Conservation (phyloP, 2,888 invertebrate genomes). For the Koerneria pararmatus region DNA sequence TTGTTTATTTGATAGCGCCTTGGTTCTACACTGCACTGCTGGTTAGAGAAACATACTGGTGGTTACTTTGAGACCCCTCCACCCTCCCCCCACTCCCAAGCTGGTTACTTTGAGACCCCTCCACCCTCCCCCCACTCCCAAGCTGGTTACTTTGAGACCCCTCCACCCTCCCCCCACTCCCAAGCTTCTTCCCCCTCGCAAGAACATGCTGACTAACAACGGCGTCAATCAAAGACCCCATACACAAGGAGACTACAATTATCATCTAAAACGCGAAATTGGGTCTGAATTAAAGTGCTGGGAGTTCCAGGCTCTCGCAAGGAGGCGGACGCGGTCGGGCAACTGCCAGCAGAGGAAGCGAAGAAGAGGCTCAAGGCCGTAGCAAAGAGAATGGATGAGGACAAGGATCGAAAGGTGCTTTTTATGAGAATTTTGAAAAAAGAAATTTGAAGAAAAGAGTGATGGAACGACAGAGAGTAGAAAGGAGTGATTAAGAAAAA, state of each 20-base stretch:
- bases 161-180: no score
- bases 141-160: no score
- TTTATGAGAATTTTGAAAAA: background rate
- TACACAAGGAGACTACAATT: background rate
- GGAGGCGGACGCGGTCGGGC: conserved; percentile 86
- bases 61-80: no score
- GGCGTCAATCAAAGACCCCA: background rate
- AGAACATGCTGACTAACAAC: background rate
- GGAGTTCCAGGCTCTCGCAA: conserved; percentile 73
- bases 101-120: no score
- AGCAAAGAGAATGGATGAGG: conserved; percentile 75
- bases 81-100: no score
- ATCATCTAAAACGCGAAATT: background rate
- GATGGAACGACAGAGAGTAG: no score
- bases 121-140: no score
- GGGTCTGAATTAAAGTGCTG: background rate
- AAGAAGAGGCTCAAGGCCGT: conserved; percentile 74
- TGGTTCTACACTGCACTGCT: no score
- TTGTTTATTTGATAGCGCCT: no score
- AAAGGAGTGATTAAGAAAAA: no score
- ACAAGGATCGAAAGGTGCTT: conserved; percentile 17
- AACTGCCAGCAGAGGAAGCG: conserved; percentile 79
- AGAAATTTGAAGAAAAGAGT: background rate
- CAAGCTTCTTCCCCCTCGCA: background rate
- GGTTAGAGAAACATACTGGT: no score